Percentiles rank a stretch among this genome's conserved stretches.
These are phyloP conservation scores for Yponomeuta cagnagella DNA, from an alignment of 2,888 invertebrate species.

Conservation along the genomic window DNA sequence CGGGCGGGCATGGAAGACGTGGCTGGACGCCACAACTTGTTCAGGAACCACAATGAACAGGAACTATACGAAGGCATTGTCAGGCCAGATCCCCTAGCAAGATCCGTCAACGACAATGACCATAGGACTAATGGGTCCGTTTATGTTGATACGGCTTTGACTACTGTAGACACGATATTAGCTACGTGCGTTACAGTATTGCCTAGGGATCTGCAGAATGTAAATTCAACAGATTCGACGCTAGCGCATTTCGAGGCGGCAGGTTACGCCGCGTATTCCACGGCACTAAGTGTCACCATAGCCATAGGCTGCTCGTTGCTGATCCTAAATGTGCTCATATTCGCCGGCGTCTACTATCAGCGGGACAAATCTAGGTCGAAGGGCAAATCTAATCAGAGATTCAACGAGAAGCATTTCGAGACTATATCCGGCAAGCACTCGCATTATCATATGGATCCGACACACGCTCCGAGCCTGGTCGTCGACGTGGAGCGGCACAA, in stretches of 20 bases:
- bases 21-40: slow-evolving; percentile 90
- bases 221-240: slow-evolving; percentile 80
- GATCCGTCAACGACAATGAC: slow-evolving; percentile 77
- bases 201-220: slow-evolving; percentile 67
- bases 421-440: slow-evolving; percentile 86
- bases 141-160: slow-evolving; percentile 77
- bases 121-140: slow-evolving; percentile 67
- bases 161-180: slow-evolving; percentile 81
- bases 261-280: slow-evolving; percentile 84
- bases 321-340: slow-evolving; percentile 87
- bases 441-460: slow-evolving; percentile 85
- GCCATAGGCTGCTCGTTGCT: slow-evolving; percentile 88
- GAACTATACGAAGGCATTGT: slow-evolving; percentile 93
- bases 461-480: slow-evolving; percentile 87
- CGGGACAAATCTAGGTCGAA: slow-evolving; percentile 81
- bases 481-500: slow-evolving; percentile 84
- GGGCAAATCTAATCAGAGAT: slow-evolving; percentile 82
- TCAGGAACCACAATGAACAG: slow-evolving; percentile 91
- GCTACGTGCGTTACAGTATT: slow-evolving; percentile 82
- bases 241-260: slow-evolving; percentile 87
- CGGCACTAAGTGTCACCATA: slow-evolving; percentile 85
- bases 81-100: slow-evolving; percentile 86
- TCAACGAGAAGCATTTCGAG: slow-evolving; percentile 82
- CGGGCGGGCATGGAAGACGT: slow-evolving; percentile 93
- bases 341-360: slow-evolving; percentile 90